phyloP scores from a whole-genome alignment of 2,888 invertebrate genomes.

The Drosophila koepferae region DNA sequence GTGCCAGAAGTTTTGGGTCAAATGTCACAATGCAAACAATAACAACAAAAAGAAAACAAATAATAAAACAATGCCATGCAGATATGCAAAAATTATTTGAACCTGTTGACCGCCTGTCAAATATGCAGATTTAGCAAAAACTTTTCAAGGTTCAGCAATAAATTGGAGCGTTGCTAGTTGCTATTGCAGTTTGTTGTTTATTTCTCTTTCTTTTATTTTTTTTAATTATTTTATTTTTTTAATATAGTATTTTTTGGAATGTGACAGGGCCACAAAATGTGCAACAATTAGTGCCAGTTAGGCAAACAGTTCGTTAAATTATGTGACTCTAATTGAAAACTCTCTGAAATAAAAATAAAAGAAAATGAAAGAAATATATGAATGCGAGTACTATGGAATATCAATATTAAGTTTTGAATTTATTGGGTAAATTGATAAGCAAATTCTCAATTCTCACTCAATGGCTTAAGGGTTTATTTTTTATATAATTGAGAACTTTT shows the following conservation, averaged over 20 bases:
- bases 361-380: background rate
- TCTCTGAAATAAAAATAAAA: background rate
- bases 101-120: conserved; percentile 63
- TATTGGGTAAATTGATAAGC: too few species aligned
- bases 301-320: conserved; percentile 49
- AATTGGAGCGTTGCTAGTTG: conserved; percentile 21
- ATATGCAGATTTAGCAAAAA: conserved; percentile 64
- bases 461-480: too few species aligned
- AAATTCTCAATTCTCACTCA: too few species aligned
- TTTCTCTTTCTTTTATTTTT: conserved; percentile 2
- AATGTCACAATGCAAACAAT: conserved; percentile 51
- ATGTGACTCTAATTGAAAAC: conserved; percentile 29
- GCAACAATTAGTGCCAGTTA: conserved; percentile 64
- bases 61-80: conserved; percentile 23
- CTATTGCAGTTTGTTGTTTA: conserved; percentile 31
- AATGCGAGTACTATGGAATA: too few species aligned
- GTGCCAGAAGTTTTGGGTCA: conserved; percentile 35
- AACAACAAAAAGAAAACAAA: background rate
- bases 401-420: too few species aligned
- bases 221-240: conserved; percentile 6
- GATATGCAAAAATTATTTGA: conserved; percentile 21
- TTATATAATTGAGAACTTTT: too few species aligned
- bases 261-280: conserved; percentile 44
- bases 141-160: conserved; percentile 29
- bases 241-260: conserved; percentile 23